Conservation (phyloP, 2,113 vertebrate species). For the Eira barbara region DNA sequence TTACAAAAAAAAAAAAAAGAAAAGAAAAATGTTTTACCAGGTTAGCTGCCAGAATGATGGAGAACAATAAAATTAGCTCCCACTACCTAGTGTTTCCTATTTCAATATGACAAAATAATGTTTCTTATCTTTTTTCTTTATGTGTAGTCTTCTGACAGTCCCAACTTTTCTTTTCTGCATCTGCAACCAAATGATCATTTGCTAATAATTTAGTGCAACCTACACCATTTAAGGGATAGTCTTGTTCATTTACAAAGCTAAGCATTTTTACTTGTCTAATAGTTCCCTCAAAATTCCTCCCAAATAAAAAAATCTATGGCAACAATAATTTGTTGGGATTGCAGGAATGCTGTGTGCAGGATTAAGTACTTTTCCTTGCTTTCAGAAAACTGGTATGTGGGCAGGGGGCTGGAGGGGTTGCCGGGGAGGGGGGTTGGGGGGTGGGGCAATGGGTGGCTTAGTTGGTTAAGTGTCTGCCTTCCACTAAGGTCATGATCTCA, state of each 20-base stretch:
- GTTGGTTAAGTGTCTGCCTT: background rate
- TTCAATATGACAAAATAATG: slow-evolving; percentile 70
- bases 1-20: background rate
- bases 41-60: slow-evolving; percentile 64
- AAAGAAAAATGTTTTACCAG: slow-evolving; percentile 49
- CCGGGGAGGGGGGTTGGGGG: background rate
- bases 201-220: slow-evolving; percentile 51
- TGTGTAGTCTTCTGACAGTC: slow-evolving; percentile 48
- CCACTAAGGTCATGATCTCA: background rate
- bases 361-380: background rate
- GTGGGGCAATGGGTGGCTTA: background rate
- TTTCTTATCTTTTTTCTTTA: slow-evolving; percentile 67
- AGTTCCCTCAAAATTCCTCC: background rate
- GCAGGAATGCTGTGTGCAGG: background rate
- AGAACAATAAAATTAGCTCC: slow-evolving; percentile 70
- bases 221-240: slow-evolving; percentile 34
- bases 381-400: background rate
- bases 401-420: too few species aligned
- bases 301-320: background rate
- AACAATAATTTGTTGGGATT: background rate
- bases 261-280: background rate
- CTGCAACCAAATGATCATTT: slow-evolving; percentile 37
- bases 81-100: slow-evolving; percentile 54
- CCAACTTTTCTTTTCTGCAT: slow-evolving; percentile 59
- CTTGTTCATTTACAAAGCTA: slow-evolving; percentile 32